These are phyloP conservation scores for Nineta flava DNA, from an alignment of 2,888 invertebrate genomes.

Conservation along the genomic window DNA sequence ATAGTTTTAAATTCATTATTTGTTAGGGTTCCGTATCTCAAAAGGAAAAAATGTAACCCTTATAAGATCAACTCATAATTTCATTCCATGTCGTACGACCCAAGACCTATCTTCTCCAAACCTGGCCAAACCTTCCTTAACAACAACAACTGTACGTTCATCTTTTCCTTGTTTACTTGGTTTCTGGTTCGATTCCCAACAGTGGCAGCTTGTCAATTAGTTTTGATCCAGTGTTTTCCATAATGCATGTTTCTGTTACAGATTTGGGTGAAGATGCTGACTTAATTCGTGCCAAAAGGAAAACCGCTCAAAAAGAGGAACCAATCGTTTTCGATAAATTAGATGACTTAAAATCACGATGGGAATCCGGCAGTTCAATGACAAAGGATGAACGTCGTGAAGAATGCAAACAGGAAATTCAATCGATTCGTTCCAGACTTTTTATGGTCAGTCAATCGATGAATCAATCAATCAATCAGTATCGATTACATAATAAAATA, in stretches of 20 bases:
- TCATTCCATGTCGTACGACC: too few relatives aligned
- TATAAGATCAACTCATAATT: not conserved
- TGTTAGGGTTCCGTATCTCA: too few relatives aligned
- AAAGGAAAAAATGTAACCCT: too few relatives aligned
- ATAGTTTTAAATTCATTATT: too few relatives aligned
- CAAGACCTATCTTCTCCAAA: too few relatives aligned
- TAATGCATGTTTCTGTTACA: not conserved
- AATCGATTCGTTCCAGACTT: constrained; percentile 66
- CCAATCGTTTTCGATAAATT: constrained; percentile 68
- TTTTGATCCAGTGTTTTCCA: too few relatives aligned
- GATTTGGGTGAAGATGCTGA: constrained; percentile 42
- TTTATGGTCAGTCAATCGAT: constrained; percentile 47
- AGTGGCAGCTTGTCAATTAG: too few relatives aligned
- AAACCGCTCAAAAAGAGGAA: constrained; percentile 42
- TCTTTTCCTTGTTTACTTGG: too few relatives aligned
- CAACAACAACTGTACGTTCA: too few relatives aligned
- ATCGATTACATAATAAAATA: constrained; percentile 1
- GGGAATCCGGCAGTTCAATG: constrained; percentile 41
- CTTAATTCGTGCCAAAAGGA: constrained; percentile 36
- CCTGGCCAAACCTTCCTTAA: too few relatives aligned
- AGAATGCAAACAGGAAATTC: constrained; percentile 77
- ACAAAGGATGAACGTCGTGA: constrained; percentile 52
- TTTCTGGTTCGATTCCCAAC: too few relatives aligned
- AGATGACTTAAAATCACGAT: constrained; percentile 68
- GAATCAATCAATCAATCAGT: not conserved